A percentile compares a stretch with the other conserved stretches of the same genome.
phyloP scores from a whole-genome alignment of 2,797 vertebrate genomes.

The Gadopsis marmoratus region DNA sequence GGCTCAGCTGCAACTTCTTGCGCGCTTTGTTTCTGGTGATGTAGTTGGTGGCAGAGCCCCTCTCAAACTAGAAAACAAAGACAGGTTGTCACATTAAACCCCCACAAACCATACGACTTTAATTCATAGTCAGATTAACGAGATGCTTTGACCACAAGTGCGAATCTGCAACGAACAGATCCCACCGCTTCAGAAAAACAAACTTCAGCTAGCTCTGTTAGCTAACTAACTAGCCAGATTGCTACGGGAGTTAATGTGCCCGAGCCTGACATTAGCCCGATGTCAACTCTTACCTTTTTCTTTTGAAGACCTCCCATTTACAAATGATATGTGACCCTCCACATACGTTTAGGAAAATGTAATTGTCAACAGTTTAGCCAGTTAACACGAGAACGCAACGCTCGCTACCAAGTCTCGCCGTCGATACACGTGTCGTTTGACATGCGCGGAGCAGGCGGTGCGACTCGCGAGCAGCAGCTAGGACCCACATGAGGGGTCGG shows the following conservation, averaged over 20 bases:
- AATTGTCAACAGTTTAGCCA: background rate
- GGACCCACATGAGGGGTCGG: constrained; percentile 54
- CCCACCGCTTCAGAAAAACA: constrained; percentile 24
- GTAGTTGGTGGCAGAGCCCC: constrained; percentile 95
- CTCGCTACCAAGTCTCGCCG: background rate
- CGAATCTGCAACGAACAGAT: background rate
- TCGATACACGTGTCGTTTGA: constrained; percentile 74
- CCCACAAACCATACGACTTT: background rate
- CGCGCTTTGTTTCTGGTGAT: constrained; percentile 96
- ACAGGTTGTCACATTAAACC: background rate
- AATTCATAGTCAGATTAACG: accelerated
- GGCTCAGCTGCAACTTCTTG: constrained; percentile 94
- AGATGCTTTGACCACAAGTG: background rate
- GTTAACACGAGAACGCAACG: background rate
- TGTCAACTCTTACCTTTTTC: constrained; percentile 82
- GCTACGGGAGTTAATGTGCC: background rate
- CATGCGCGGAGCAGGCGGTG: constrained; percentile 50
- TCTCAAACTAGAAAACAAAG: constrained; percentile 86
- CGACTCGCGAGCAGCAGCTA: background rate
- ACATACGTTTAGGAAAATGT: background rate
- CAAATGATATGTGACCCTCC: background rate
- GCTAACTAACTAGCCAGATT: constrained; percentile 27
- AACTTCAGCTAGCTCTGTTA: constrained; percentile 48
- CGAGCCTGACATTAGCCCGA: background rate
- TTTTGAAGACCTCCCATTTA: constrained; percentile 87